Conservation (phyloP, 2,797 vertebrate genomes). For the Buphagus erythrorhynchus region DNA sequence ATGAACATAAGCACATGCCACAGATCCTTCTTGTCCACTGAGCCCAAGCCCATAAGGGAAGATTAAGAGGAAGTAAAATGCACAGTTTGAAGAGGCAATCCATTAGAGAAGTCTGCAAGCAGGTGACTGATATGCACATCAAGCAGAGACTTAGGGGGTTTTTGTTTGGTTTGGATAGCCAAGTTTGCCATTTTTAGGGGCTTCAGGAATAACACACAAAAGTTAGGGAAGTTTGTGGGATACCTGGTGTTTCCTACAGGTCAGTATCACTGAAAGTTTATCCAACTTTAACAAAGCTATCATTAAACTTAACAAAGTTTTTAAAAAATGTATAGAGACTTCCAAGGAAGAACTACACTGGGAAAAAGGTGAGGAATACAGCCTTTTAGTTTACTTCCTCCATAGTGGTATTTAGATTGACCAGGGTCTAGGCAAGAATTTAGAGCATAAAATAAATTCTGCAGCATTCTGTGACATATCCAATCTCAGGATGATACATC, state of each 20-base stretch:
- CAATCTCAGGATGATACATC: not conserved
- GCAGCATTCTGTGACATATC: not conserved
- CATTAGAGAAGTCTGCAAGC: not conserved
- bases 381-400: not conserved
- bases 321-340: not conserved
- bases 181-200: not conserved
- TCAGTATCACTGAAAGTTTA: not conserved
- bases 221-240: not conserved
- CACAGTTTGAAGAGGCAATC: not conserved
- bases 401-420: not conserved
- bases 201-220: not conserved
- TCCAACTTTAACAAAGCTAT: not conserved
- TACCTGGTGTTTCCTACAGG: not conserved
- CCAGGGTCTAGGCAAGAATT: not conserved
- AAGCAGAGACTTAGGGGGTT: fast-evolving
- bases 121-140: not conserved
- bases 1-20: not conserved
- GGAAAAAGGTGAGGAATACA: not conserved
- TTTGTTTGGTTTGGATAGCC: not conserved
- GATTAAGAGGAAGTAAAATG: not conserved
- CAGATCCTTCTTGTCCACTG: not conserved
- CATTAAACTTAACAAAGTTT: not conserved
- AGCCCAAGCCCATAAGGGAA: not conserved
- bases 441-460: not conserved
- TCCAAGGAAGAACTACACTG: not conserved